Percentiles rank a stretch among this genome's conserved stretches.
These are phyloP conservation scores for Galerucella nymphaeae DNA, from an alignment of 2,888 invertebrate genomes.

Conservation along the genomic window DNA sequence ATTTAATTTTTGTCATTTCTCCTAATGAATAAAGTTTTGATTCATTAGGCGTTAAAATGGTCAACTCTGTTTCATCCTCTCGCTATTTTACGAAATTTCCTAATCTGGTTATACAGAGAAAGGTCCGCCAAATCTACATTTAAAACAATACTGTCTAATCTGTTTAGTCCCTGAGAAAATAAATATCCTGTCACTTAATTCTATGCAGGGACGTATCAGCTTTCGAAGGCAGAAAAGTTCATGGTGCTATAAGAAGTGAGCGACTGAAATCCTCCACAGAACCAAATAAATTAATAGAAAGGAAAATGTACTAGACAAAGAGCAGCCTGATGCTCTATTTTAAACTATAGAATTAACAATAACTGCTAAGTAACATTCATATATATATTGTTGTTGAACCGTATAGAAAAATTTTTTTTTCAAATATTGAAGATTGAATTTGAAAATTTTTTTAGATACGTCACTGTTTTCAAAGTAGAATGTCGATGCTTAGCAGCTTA, in stretches of 20 bases:
- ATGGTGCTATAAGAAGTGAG: too few relatives aligned
- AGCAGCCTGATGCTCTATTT: too few relatives aligned
- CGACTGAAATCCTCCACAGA: too few relatives aligned
- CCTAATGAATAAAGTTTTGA: conserved; percentile 29
- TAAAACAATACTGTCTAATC: conserved; percentile 50
- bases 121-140: conserved; percentile 39
- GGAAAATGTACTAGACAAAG: too few relatives aligned
- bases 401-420: too few relatives aligned
- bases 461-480: conserved; percentile 16
- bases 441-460: background rate
- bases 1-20: conserved; percentile 20
- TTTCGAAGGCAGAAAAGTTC: too few relatives aligned
- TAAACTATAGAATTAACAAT: too few relatives aligned
- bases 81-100: conserved; percentile 32
- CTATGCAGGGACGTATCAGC: conserved; percentile 8
- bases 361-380: too few relatives aligned
- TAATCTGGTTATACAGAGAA: conserved; percentile 40
- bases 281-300: too few relatives aligned
- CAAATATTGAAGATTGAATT: background rate
- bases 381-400: too few relatives aligned
- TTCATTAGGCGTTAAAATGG: conserved; percentile 29
- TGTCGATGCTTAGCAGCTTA: conserved; percentile 41
- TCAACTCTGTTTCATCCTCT: background rate
- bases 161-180: conserved; percentile 49
- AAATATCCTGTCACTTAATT: conserved; percentile 47